phyloP scores from a whole-genome alignment of 2,888 invertebrate genomes.

The Erebia aethiops region DNA sequence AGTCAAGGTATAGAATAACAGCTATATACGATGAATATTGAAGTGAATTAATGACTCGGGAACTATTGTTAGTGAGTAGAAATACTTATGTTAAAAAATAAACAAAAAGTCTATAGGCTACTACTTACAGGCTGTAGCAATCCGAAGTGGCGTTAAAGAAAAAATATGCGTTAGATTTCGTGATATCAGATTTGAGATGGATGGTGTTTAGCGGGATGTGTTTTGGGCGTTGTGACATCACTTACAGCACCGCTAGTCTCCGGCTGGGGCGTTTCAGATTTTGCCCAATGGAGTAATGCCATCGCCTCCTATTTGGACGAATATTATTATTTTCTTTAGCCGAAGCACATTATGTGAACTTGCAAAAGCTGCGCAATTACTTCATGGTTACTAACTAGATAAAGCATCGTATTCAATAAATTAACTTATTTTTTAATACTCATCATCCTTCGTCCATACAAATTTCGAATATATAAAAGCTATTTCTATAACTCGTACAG shows the following conservation, averaged over 20 bases:
- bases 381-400: conserved; percentile 34
- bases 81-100: conserved; percentile 21
- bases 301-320: conserved; percentile 79
- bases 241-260: conserved; percentile 79
- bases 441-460: not conserved
- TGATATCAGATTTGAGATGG: conserved; percentile 64
- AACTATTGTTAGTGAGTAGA: conserved; percentile 28
- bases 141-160: conserved; percentile 80
- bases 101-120: conserved; percentile 52
- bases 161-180: conserved; percentile 77
- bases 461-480: not conserved
- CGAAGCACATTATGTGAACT: conserved; percentile 54
- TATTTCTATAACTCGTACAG: not conserved
- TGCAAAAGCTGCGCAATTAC: conserved; percentile 44
- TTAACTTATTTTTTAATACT: conserved; percentile 7
- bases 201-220: conserved; percentile 51
- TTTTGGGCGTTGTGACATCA: conserved; percentile 61
- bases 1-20: conserved; percentile 8
- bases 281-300: conserved; percentile 74
- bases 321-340: conserved; percentile 60
- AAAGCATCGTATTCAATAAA: conserved; percentile 24
- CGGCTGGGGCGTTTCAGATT: conserved; percentile 70
- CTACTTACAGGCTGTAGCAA: conserved; percentile 81
- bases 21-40: conserved; percentile 3
- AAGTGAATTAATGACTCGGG: conserved; percentile 27